Evolutionary conservation across 23 tunicate species (phyloP), one percentile per base, ranked within the genome.

Genomic region (Trididemnum miniatum): DNA sequence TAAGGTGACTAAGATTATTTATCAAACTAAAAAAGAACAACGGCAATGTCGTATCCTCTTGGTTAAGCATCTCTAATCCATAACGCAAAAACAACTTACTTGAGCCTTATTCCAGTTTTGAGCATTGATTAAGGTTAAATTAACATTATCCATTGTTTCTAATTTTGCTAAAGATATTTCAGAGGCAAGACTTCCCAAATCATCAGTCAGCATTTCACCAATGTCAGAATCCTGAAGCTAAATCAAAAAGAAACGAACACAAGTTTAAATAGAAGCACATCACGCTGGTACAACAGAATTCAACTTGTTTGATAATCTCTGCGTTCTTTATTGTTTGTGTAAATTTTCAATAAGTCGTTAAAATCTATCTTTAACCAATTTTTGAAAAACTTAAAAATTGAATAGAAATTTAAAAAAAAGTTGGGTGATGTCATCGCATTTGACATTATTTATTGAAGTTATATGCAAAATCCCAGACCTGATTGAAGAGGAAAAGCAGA

Each of bases 31-130:
- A n/a, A n/a, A n/a, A n/a, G n/a, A n/a, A n/a, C n/a, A n/a, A n/a
- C n/a, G n/a, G n/a, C n/a, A n/a, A n/a, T 49, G 57, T 9, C 57
- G 18, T 49, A 49, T 49, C 57, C 18, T 49, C 15, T 9, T 9
- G 57, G 12, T 49, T 12, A 18, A 18, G 12, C 57, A 49, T 49
- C 15, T 12, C 57, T 49, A 18, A 49, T 49, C 15, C 18, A 9
- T 49, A 49, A 49, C 15, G 15, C 57, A 49, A 49, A 49, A 49
- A 49, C 57, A 22, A 62, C 67, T 24, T 67, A 85, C 89, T 65
- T 85, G 89, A 1, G 84, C 65, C 20, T 71, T 34, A 24, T 65
- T 44, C 89, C 89, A 85, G 27, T 83, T 33, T 77, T 85, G 72
- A 18, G 66, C 77, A 7, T 67, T 67, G 18, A 86, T 51, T 0